phyloP scores from a whole-genome alignment of 1,140 invertebrate species.

The Vanessa atalanta region DNA sequence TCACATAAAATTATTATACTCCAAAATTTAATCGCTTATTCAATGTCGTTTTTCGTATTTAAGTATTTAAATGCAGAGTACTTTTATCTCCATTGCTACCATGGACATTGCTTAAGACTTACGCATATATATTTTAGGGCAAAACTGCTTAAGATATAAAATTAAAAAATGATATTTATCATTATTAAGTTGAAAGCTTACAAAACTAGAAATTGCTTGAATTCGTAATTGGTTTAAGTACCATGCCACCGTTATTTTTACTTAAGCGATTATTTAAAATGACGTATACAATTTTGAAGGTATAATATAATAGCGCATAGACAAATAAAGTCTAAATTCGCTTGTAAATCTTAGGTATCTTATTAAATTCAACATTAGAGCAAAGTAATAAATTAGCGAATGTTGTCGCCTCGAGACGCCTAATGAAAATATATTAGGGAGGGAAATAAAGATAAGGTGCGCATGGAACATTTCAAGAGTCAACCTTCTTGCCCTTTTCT shows the following conservation, averaged over 20 bases:
- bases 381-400: conserved; percentile 55
- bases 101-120: too few species aligned
- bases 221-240: not conserved
- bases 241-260: not conserved
- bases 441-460: conserved; percentile 29
- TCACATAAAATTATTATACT: too few species aligned
- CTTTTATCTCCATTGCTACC: too few species aligned
- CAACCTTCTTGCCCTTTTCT: conserved; percentile 14
- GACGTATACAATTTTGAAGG: conserved; percentile 4
- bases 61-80: too few species aligned
- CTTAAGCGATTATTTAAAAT: not conserved
- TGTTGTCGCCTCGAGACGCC: conserved; percentile 40
- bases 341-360: conserved; percentile 29
- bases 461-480: conserved; percentile 32
- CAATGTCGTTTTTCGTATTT: too few species aligned
- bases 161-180: not conserved
- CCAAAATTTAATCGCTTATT: too few species aligned
- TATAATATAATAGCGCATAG: not conserved
- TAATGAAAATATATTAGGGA: conserved; percentile 42
- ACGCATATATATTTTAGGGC: too few species aligned
- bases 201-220: not conserved
- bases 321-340: conserved; percentile 17
- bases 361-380: conserved; percentile 57
- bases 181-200: conserved; percentile 1
- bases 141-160: not conserved